These are phyloP conservation scores for Colostygia pectinataria DNA, from an alignment of 2,888 invertebrate species.

Conservation along the genomic window DNA sequence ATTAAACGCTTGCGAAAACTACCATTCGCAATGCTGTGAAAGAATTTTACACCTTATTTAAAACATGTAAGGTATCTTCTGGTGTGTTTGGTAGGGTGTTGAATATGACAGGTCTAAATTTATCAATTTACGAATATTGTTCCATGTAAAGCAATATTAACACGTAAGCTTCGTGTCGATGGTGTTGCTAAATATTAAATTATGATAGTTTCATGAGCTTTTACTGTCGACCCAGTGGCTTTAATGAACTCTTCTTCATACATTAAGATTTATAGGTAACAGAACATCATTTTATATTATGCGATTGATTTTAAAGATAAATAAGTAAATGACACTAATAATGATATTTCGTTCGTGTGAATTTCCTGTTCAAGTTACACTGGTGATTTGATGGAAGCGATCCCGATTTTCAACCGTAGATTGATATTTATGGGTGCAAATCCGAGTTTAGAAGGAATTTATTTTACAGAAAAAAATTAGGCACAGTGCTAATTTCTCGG, in stretches of 20 bases:
- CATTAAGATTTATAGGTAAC: no score
- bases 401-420: no score
- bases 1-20: slow-evolving; percentile 59
- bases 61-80: slow-evolving; percentile 35
- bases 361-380: no score
- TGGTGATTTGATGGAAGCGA: no score
- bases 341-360: not conserved
- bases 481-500: no score
- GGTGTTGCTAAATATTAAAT: slow-evolving; percentile 69
- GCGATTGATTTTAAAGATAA: no score
- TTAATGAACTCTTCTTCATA: slow-evolving; percentile 35
- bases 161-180: slow-evolving; percentile 65
- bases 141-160: slow-evolving; percentile 69
- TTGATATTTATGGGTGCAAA: no score
- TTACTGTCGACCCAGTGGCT: slow-evolving; percentile 41
- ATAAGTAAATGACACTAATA: not conserved
- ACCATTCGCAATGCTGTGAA: slow-evolving; percentile 41
- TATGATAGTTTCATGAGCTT: slow-evolving; percentile 54
- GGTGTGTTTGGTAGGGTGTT: slow-evolving; percentile 40
- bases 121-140: slow-evolving; percentile 76
- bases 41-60: slow-evolving; percentile 40
- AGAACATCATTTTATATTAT: no score
- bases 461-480: no score
- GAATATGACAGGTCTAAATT: slow-evolving; percentile 66
- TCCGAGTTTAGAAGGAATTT: no score